Conservation (phyloP, 2,797 vertebrate species). For the Ceyx erithaca region DNA sequence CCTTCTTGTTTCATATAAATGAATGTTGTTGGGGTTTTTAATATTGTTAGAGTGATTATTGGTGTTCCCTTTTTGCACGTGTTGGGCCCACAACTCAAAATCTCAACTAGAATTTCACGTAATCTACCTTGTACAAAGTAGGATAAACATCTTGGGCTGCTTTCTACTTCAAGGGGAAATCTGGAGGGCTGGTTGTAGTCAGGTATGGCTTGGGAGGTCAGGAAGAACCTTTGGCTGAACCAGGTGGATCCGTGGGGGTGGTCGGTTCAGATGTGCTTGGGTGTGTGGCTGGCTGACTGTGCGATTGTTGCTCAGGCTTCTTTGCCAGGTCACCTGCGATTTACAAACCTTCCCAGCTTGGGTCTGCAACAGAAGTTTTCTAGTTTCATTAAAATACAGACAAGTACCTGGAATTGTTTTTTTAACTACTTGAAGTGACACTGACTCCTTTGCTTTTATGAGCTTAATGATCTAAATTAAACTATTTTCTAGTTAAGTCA, state of each 20-base stretch:
- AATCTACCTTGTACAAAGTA: neutral
- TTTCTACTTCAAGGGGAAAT: neutral
- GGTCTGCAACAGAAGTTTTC: neutral
- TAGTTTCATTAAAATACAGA: neutral
- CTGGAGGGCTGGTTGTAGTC: neutral
- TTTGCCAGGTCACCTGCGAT: neutral
- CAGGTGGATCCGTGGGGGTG: neutral
- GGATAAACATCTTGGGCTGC: neutral
- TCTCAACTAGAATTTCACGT: constrained; percentile 11
- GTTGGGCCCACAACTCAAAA: neutral
- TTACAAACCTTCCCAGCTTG: neutral
- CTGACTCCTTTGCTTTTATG: fast-evolving
- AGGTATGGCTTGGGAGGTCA: neutral
- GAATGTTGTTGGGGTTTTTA: neutral
- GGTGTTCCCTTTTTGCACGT: neutral
- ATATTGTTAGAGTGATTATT: neutral
- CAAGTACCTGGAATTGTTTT: neutral
- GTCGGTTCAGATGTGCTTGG: neutral
- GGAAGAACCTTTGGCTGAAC: constrained; percentile 66
- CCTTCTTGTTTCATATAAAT: fast-evolving
- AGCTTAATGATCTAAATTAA: neutral
- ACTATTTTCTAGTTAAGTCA: neutral
- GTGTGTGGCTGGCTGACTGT: constrained; percentile 38
- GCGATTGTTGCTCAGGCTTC: neutral
- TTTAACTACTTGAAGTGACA: neutral